Evolutionary conservation across 2,797 vertebrate species (phyloP), one percentile per base, ranked within the genome.

Genomic region (Tadarida brasiliensis): DNA sequence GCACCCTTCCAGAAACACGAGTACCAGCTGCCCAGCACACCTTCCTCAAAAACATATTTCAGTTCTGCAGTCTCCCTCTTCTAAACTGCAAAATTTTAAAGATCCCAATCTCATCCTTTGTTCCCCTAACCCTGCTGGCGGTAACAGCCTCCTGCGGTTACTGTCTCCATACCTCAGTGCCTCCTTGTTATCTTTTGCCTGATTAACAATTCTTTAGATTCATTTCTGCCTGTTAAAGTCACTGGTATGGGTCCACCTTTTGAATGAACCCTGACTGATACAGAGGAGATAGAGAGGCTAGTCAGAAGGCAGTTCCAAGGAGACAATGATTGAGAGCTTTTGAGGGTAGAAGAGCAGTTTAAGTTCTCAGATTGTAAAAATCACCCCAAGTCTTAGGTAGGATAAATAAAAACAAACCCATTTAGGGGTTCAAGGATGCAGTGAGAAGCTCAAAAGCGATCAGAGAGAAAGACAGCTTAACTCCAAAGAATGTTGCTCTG

Each of bases 391-490:
- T 76, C 56, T 93, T 77, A 89, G 33, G 77, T 51, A 90, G n/a
- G 80, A 82, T 78, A 80, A 97, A 95, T 81, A 63, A 95, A 95
- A 96, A 73, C 24, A 80, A 93, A 74, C 57, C 11, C 17, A 80
- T 26, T 20, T 86, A 77, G 47, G 71, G 73, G 63, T 44, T 96
- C n/a, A 70, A 78, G 44, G 35, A 78, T 82, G 28, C 56, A 82
- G 44, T 54, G 61, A 83, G 59, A 84, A 81, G 73, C 78, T 86
- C 44, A 89, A 68, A 93, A 83, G 7, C 73, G 74, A 59, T 74
- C 74, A 81, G 57, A 94, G 63, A 68, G n/a, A 33, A 77, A 84
- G 71, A 87, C 11, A 76, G 47, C 77, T 82, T 71, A n/a, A 24
- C 11, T 63, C 22, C n/a, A 87, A 88, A 91, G 68, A 63, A 54